Conservation (phyloP, 2,888 invertebrate genomes). For the Eremobia ochroleuca region DNA sequence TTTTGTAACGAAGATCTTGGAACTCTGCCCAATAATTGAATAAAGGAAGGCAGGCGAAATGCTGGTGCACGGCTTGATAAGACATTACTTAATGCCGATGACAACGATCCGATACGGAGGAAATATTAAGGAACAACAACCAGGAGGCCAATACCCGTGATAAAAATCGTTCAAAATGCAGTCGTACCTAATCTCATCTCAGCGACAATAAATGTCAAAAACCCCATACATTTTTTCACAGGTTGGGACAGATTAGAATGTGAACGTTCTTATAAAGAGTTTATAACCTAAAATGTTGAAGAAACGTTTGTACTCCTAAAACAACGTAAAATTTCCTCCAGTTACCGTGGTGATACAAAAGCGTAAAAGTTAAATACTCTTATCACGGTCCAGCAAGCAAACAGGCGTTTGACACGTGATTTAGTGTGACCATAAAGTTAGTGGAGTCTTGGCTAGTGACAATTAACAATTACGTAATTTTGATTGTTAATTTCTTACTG, state of each 20-base stretch:
- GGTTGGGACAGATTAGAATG: background rate
- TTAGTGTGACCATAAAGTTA: constrained; percentile 1
- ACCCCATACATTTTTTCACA: background rate
- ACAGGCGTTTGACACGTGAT: constrained; percentile 26
- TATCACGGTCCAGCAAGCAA: constrained; percentile 39
- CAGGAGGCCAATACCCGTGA: background rate
- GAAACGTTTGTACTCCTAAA: background rate
- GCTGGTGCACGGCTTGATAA: constrained; percentile 6
- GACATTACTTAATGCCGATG: constrained; percentile 17
- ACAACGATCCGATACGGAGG: constrained; percentile 4
- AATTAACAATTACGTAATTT: constrained; percentile 14
- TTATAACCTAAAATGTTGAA: constrained; percentile 12
- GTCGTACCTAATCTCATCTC: background rate
- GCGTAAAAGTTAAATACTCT: constrained; percentile 33
- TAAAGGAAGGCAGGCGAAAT: constrained; percentile 4
- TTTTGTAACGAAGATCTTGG: constrained; percentile 37
- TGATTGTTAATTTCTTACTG: background rate
- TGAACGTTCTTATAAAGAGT: background rate
- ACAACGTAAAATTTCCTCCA: constrained; percentile 9
- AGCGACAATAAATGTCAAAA: background rate
- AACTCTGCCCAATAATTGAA: constrained; percentile 21
- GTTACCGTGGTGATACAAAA: constrained; percentile 24
- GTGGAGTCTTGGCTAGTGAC: background rate
- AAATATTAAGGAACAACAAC: constrained; percentile 5
- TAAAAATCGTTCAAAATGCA: background rate